These are phyloP conservation scores for Antheraea pernyi DNA, from an alignment of 1,140 invertebrate species.

Conservation along the genomic window DNA sequence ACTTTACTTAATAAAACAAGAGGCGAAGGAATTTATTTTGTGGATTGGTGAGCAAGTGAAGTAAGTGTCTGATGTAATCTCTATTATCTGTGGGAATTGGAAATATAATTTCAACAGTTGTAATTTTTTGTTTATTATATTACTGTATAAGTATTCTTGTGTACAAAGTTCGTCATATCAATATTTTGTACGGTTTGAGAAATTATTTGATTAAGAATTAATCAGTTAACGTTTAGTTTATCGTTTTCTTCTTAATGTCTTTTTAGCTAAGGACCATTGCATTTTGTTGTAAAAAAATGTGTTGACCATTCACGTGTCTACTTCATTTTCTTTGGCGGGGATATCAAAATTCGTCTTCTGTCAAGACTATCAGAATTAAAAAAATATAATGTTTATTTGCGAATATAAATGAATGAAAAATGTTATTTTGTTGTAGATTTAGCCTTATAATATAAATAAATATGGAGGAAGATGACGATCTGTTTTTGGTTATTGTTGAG, in stretches of 20 bases:
- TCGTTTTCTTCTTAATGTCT: background rate
- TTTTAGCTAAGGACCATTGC: background rate
- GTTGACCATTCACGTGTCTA: background rate
- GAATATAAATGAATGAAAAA: no score
- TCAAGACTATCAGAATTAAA: no score
- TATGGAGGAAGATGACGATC: conserved; percentile 41
- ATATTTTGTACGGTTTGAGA: background rate
- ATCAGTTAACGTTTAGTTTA: conserved; percentile 9
- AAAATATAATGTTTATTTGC: no score
- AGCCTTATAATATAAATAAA: background rate
- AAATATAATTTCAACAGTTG: no score
- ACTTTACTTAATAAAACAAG: no score
- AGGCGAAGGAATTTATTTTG: no score
- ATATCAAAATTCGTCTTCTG: conserved; percentile 5
- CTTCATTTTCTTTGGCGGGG: background rate
- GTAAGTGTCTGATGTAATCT: no score
- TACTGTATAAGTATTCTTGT: background rate
- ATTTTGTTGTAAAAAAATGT: background rate
- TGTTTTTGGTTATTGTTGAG: conserved; percentile 57
- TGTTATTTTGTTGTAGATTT: no score
- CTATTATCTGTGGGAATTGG: no score
- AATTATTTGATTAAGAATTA: background rate
- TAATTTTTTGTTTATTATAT: no score
- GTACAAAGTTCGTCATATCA: background rate
- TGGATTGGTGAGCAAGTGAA: no score